phyloP scores from a whole-genome alignment of 2,797 vertebrate species.

The Mus minutoides region DNA sequence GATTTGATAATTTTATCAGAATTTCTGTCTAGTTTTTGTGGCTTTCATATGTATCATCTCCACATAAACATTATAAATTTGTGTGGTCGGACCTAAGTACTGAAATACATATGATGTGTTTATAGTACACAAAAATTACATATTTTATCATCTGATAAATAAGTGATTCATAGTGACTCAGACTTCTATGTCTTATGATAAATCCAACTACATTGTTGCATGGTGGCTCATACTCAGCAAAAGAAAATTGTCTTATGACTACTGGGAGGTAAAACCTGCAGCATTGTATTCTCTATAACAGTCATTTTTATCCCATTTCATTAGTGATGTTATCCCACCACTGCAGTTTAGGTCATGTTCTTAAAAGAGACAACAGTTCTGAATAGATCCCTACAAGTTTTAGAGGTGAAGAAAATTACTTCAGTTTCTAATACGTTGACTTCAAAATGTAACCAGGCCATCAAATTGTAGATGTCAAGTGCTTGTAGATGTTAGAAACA shows the following conservation, averaged over 20 bases:
- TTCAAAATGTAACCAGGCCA: constrained; percentile 54
- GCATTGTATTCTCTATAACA: neutral
- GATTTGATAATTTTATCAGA: constrained; percentile 72
- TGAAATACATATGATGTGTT: neutral
- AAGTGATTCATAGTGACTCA: neutral
- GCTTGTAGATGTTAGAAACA: constrained; percentile 33
- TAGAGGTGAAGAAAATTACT: constrained; percentile 3
- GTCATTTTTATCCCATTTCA: neutral
- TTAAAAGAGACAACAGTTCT: constrained; percentile 9
- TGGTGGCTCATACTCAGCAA: neutral
- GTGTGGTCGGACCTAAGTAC: neutral
- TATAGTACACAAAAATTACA: neutral
- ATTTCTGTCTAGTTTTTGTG: constrained; percentile 59
- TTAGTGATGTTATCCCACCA: neutral
- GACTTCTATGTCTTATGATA: neutral
- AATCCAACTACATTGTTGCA: neutral
- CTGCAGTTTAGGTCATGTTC: neutral
- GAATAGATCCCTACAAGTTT: neutral
- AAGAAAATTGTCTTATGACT: constrained; percentile 11
- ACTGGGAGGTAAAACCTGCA: neutral
- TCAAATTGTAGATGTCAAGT: neutral
- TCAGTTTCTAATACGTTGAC: constrained; percentile 19
- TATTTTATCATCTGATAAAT: neutral
- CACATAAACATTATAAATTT: neutral
- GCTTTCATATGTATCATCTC: neutral